phyloP scores from a whole-genome alignment of 2,888 invertebrate species.

The Protula sp. region DNA sequence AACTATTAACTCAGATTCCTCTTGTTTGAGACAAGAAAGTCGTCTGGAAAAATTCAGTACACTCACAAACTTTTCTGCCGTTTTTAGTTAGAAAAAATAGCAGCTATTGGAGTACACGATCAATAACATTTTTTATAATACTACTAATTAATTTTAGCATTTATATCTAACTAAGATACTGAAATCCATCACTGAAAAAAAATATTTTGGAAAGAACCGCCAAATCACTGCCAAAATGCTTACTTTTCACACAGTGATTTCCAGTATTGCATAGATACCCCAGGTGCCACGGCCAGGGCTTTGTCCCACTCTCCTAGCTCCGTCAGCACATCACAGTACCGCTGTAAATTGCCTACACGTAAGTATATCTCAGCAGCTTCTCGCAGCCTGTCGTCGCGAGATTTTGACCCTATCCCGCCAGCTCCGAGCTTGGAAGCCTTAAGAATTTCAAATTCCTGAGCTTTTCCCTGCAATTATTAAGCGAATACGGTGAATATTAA shows the following conservation, averaged over 20 bases:
- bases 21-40: conserved; percentile 34
- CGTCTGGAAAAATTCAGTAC: no score
- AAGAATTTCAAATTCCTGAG: conserved; percentile 51
- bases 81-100: no score
- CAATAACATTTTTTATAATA: no score
- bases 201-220: no score
- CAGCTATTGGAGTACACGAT: no score
- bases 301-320: conserved; percentile 54
- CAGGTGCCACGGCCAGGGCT: conserved; percentile 54
- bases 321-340: conserved; percentile 55
- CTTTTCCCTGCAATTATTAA: conserved; percentile 50
- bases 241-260: conserved; percentile 45
- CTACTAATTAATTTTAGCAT: no score
- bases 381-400: conserved; percentile 40
- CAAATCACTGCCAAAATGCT: no score
- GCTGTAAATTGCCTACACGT: conserved; percentile 50
- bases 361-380: conserved; percentile 49
- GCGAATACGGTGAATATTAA: no score
- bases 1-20: conserved; percentile 43
- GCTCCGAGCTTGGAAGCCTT: conserved; percentile 42
- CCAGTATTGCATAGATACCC: conserved; percentile 54
- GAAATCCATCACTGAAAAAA: no score
- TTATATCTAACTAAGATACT: no score
- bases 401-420: conserved; percentile 36
- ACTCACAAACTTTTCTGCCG: no score